These are phyloP conservation scores for Columba guinea DNA, from an alignment of 2,797 vertebrate genomes.

Conservation along the genomic window DNA sequence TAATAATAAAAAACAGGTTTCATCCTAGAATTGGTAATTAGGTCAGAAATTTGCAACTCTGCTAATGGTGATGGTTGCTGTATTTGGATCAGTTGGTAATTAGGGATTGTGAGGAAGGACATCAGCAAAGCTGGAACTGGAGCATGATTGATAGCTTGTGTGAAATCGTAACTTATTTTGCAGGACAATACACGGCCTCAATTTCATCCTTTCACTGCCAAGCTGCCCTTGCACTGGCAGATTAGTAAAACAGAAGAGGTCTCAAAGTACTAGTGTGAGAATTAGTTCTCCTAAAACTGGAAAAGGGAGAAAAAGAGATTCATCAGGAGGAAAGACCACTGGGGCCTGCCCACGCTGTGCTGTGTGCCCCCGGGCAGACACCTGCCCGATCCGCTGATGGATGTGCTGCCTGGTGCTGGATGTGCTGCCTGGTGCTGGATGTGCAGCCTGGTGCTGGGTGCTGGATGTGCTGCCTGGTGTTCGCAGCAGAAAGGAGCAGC, in stretches of 20 bases:
- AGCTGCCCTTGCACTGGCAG: neutral
- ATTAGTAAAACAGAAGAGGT: neutral
- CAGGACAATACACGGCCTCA: neutral
- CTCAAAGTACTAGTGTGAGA: neutral
- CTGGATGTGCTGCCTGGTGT: neutral
- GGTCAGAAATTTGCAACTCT: constrained; percentile 44
- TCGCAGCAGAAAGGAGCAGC: neutral
- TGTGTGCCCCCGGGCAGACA: accelerated
- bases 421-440: no score
- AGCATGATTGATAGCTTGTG: constrained; percentile 18
- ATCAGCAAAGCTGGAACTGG: constrained; percentile 23
- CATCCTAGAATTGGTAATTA: constrained; percentile 41
- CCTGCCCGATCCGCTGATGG: accelerated
- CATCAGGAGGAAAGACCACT: neutral
- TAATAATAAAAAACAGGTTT: neutral
- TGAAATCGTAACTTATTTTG: neutral
- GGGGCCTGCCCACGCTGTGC: accelerated
- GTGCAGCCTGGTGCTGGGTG: neutral
- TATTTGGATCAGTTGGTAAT: constrained; percentile 18
- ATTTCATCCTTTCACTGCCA: neutral
- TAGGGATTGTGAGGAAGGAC: neutral
- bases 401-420: neutral
- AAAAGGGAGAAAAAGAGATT: neutral
- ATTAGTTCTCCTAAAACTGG: neutral
- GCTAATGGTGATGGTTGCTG: neutral